Conservation (phyloP, 2,797 vertebrate genomes). For the Periophthalmus magnuspinnatus region DNA sequence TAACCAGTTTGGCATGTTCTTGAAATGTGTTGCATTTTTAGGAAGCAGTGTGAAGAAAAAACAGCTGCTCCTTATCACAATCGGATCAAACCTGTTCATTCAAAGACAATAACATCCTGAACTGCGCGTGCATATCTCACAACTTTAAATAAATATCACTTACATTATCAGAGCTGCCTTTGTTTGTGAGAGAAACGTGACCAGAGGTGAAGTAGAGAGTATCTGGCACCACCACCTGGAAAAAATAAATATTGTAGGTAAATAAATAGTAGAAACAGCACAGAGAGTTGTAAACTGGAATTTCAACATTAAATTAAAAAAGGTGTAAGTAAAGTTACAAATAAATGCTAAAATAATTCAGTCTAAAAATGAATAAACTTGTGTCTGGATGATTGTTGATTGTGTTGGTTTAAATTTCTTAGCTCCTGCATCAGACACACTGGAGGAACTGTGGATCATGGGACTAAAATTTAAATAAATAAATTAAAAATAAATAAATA, state of each 20-base stretch:
- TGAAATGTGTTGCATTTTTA: no score
- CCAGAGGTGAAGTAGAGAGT: not conserved
- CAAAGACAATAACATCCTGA: not conserved
- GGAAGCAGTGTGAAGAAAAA: not conserved
- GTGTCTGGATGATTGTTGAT: not conserved
- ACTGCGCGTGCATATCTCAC: not conserved
- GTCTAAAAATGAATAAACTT: no score
- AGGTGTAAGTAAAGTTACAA: no score
- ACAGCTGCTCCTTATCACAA: slow-evolving; percentile 5
- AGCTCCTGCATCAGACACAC: no score
- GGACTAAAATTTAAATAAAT: no score
- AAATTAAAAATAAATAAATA: no score
- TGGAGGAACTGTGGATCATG: no score
- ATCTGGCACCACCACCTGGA: slow-evolving; percentile 41
- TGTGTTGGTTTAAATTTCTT: not conserved
- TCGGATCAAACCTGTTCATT: not conserved
- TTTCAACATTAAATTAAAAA: not conserved
- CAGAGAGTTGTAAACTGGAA: not conserved
- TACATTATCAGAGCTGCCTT: not conserved
- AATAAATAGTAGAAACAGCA: not conserved
- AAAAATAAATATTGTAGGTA: not conserved
- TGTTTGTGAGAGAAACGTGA: not conserved
- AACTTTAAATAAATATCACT: not conserved
- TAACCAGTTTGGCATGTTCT: no score
- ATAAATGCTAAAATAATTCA: no score